Base-by-base conservation (phyloP, 2,888 invertebrate genomes). In the Rhopalosiphum nymphaeae region DNA sequence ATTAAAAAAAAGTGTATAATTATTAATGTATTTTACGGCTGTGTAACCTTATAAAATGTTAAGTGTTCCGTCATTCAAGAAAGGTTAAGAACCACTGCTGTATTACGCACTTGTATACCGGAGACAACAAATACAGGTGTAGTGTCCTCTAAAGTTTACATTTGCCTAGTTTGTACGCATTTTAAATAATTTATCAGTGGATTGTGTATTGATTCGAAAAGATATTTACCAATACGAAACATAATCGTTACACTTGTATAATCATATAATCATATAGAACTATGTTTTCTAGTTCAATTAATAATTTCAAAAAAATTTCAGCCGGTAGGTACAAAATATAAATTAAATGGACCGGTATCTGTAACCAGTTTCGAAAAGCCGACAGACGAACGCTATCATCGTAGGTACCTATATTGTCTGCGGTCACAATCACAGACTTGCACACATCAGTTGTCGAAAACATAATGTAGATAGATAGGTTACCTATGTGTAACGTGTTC, bases 291-390 rank as follows among this genome's bases (percentile, higher is more conserved):
- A 42, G 78, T 78, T 78, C 78, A 78, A 78, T 78, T 78, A 78
- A 78, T 78, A 78, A 78, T 78, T 78, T 78, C 78, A 78, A 78
- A 78, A 78, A 78, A 78, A 78, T 78, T 78, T 78, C 78, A 36
- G 36, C 78, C 36, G 21, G 36, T 21, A 36, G 36, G 36, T 78
- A 78, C 36, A 36, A 78, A 21, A 78, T 78, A 67, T 67, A 78
- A 78, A 78, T 78, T 78, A 78, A 78, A 78, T 78, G 78, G 36
- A 78, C 78, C 78, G 36, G 78, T 78, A 78, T 78, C 36, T 78
- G 78, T 78, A 78, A 78, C 78, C 78, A 36, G 78, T 78, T 78
- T 78, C 36, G 78, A 78, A 78, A 78, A 78, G 21, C 78, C 36
- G 78, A 78, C 36, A 21, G 78, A 36, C 78, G 36, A 78, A 78